phyloP scores from a whole-genome alignment of 2,797 vertebrate species.

The Tragopan temminckii region DNA sequence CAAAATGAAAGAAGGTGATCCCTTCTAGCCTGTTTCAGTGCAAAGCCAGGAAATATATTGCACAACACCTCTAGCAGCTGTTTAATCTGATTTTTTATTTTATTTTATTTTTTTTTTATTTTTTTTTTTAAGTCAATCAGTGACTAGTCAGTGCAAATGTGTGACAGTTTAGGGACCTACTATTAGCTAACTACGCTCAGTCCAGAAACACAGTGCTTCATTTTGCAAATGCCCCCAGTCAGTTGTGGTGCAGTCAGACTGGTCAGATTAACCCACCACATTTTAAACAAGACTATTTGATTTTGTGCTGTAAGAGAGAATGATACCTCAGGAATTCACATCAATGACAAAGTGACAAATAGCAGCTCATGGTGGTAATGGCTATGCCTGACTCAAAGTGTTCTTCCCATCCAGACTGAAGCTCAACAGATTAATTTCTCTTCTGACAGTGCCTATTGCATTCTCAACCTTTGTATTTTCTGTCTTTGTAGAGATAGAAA shows the following conservation, averaged over 20 bases:
- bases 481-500: neutral
- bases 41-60: neutral
- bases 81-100: too few relatives aligned
- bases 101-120: too few relatives aligned
- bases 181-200: neutral
- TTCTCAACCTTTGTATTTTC: neutral
- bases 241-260: neutral
- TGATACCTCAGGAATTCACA: neutral
- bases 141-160: neutral
- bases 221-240: neutral
- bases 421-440: conserved; percentile 3
- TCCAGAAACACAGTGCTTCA: neutral
- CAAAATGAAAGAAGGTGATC: neutral
- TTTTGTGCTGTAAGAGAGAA: neutral
- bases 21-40: neutral
- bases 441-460: neutral
- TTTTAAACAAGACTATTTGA: neutral
- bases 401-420: neutral
- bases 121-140: neutral
- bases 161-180: neutral
- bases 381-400: neutral
- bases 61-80: neutral
- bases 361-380: neutral
- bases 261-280: neutral
- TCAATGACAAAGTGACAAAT: conserved; percentile 33